Percentiles rank a stretch among this genome's conserved stretches.
Conservation (phyloP, 2,797 vertebrate genomes). For the Harpagifer antarcticus region DNA sequence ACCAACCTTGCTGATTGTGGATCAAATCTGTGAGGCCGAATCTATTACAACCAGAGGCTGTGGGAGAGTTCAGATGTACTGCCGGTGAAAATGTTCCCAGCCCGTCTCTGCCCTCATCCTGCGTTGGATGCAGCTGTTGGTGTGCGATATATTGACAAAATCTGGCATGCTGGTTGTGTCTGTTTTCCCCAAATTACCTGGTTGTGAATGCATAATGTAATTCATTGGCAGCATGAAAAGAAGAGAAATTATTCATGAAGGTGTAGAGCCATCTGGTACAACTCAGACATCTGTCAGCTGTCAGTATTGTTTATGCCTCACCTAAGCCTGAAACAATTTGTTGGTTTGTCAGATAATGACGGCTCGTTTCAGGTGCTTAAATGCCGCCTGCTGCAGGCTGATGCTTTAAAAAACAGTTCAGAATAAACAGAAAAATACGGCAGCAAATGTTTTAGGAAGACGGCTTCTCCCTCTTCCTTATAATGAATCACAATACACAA, state of each 20-base stretch:
- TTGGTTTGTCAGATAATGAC: constrained; percentile 70
- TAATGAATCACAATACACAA: constrained; percentile 50
- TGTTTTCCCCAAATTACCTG: constrained; percentile 64
- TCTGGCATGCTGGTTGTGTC: constrained; percentile 44
- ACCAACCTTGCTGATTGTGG: constrained; percentile 19
- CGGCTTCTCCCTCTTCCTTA: constrained; percentile 44
- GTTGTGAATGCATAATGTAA: constrained; percentile 59
- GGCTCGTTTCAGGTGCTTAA: constrained; percentile 54
- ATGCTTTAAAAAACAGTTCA: constrained; percentile 62
- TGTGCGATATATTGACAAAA: constrained; percentile 55
- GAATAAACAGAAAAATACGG: constrained; percentile 64
- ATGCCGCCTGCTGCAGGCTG: constrained; percentile 59
- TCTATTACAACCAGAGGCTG: constrained; percentile 33
- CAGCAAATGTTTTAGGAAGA: constrained; percentile 47
- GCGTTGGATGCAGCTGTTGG: constrained; percentile 46
- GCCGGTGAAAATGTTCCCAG: constrained; percentile 49
- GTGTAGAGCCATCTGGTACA: constrained; percentile 56
- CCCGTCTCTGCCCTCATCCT: constrained; percentile 21
- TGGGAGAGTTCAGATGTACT: constrained; percentile 35
- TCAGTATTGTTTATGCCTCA: constrained; percentile 77
- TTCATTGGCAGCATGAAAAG: constrained; percentile 68
- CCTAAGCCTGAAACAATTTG: constrained; percentile 73
- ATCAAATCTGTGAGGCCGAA: constrained; percentile 32
- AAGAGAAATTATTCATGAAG: constrained; percentile 71
- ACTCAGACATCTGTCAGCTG: constrained; percentile 77